Percentiles rank a stretch among this genome's conserved stretches.
These are phyloP conservation scores for Cantharis rufa DNA, from an alignment of 2,888 invertebrate species.

Conservation along the genomic window DNA sequence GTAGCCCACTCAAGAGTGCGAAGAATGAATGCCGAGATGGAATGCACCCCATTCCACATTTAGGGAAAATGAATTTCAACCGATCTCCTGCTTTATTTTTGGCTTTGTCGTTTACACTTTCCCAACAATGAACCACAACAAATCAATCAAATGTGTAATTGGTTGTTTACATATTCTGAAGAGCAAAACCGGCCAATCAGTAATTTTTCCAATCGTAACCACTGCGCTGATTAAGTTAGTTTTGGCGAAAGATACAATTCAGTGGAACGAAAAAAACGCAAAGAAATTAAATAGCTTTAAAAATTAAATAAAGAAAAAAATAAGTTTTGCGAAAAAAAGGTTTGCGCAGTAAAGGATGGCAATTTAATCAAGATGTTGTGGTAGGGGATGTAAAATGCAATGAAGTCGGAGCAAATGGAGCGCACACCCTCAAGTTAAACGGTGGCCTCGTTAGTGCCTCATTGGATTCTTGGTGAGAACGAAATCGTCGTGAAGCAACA, in stretches of 20 bases:
- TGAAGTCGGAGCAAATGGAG: constrained; percentile 22
- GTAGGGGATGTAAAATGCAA: constrained; percentile 28
- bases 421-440: constrained; percentile 32
- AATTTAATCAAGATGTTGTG: constrained; percentile 30
- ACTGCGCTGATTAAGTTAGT: background rate
- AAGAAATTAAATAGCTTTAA: background rate
- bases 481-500: constrained; percentile 30
- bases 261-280: background rate
- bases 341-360: constrained; percentile 8
- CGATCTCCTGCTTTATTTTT: constrained; percentile 11
- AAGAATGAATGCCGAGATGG: constrained; percentile 39
- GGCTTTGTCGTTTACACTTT: background rate
- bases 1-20: constrained; percentile 46
- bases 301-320: background rate
- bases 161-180: background rate
- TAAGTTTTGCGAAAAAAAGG: background rate
- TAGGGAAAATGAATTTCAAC: constrained; percentile 40
- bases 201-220: background rate
- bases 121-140: background rate
- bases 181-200: background rate
- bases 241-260: background rate
- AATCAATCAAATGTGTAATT: background rate
- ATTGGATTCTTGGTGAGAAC: constrained; percentile 20
- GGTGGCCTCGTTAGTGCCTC: constrained; percentile 33
- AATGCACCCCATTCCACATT: constrained; percentile 45